A percentile compares a stretch with the other conserved stretches of the same genome.
These are phyloP conservation scores for Vannuccia rotundouncinata DNA, from an alignment of 2,888 invertebrate genomes.

Conservation along the genomic window DNA sequence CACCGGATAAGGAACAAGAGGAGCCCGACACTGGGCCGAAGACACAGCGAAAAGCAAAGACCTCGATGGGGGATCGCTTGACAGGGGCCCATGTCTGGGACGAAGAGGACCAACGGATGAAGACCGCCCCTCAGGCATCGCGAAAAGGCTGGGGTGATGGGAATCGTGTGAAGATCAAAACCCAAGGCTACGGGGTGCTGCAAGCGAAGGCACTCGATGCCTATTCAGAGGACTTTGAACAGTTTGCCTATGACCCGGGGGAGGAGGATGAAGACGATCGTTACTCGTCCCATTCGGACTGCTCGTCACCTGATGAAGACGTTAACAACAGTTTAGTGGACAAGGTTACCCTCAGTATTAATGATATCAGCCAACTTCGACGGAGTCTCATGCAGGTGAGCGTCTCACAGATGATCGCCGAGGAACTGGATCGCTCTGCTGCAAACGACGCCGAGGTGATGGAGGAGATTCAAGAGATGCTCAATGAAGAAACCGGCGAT, in stretches of 20 bases:
- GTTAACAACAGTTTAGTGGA: background rate
- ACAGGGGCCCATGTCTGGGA: background rate
- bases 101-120: background rate
- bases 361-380: background rate
- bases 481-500: background rate
- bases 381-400: background rate
- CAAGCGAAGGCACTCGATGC: background rate
- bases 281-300: background rate
- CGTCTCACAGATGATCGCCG: background rate
- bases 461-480: background rate
- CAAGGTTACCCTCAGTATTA: slow-evolving; percentile 7
- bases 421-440: background rate
- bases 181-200: background rate
- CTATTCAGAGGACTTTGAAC: background rate
- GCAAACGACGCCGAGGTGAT: background rate
- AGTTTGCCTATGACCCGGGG: too few species aligned
- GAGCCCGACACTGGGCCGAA: background rate
- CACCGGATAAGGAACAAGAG: background rate
- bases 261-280: background rate
- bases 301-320: background rate
- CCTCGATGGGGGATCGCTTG: slow-evolving; percentile 31
- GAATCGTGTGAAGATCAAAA: background rate
- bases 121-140: background rate
- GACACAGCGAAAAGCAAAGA: background rate
- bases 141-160: slow-evolving; percentile 9